A percentile compares a stretch with the other conserved stretches of the same genome.
phyloP scores from a whole-genome alignment of 2,113 vertebrate genomes.

The Poeciliopsis occidentalis region DNA sequence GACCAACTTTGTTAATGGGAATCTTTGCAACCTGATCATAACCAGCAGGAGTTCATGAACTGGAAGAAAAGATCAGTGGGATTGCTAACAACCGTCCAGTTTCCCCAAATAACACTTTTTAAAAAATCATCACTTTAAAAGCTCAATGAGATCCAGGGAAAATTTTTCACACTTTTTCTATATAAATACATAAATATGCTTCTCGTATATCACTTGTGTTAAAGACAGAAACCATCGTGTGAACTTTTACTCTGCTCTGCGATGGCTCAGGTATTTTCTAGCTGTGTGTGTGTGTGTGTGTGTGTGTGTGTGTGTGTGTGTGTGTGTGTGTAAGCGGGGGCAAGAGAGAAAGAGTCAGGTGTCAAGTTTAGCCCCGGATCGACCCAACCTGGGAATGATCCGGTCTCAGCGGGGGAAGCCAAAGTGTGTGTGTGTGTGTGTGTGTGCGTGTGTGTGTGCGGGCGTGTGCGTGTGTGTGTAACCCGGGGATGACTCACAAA shows the following conservation, averaged over 20 bases:
- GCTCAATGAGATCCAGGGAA: background rate
- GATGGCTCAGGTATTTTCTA: constrained; percentile 71
- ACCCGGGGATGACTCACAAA: constrained; percentile 83
- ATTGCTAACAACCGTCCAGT: background rate
- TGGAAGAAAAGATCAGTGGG: background rate
- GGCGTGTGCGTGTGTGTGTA: constrained; percentile 52
- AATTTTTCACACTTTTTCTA: background rate
- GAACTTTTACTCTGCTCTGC: constrained; percentile 68
- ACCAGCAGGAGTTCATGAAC: constrained; percentile 1
- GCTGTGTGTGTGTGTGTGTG: constrained; percentile 12
- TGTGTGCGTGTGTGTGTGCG: constrained; percentile 57
- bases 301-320: constrained; percentile 15
- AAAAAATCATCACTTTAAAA: background rate
- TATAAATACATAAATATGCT: constrained; percentile 16
- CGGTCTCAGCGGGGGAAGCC: constrained; percentile 73
- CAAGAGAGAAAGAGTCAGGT: constrained; percentile 74
- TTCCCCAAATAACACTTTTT: background rate
- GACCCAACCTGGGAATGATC: constrained; percentile 79
- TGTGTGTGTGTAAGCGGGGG: constrained; percentile 3
- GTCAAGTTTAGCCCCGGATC: constrained; percentile 78
- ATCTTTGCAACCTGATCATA: background rate
- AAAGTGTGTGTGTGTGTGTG: constrained; percentile 53
- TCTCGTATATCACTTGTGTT: constrained; percentile 35
- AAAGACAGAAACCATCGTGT: constrained; percentile 45
- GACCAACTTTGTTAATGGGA: constrained; percentile 3